These are phyloP conservation scores for Bradypodion ventrale DNA, from an alignment of 2,797 vertebrate genomes.

Conservation along the genomic window DNA sequence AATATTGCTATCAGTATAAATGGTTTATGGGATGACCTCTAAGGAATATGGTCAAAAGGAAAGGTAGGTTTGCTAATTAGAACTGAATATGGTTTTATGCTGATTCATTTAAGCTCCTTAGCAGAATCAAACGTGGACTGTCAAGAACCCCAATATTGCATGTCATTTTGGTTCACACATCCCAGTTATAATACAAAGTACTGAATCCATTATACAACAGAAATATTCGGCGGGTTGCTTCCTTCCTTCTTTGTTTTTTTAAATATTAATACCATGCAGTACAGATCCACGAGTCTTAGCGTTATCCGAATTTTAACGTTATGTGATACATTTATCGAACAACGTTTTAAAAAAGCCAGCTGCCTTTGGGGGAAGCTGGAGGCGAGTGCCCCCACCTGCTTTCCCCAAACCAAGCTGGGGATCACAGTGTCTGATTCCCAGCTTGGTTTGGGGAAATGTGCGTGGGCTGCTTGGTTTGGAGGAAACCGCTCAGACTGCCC, in stretches of 20 bases:
- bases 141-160: background rate
- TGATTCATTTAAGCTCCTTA: constrained; percentile 43
- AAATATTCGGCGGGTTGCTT: constrained; percentile 22
- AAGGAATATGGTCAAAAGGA: constrained; percentile 62
- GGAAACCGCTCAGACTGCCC: too few species aligned
- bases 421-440: too few species aligned
- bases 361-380: too few species aligned
- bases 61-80: constrained; percentile 68
- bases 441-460: too few species aligned
- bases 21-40: constrained; percentile 69
- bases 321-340: too few species aligned
- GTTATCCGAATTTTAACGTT: too few species aligned
- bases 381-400: too few species aligned
- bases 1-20: constrained; percentile 75
- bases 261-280: too few species aligned
- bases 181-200: constrained; percentile 43
- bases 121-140: constrained; percentile 13
- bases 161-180: constrained; percentile 12
- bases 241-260: constrained; percentile 37
- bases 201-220: constrained; percentile 1
- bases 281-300: too few species aligned
- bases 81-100: constrained; percentile 49
- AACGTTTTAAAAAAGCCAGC: too few species aligned
- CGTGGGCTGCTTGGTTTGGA: too few species aligned
- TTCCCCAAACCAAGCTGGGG: too few species aligned